Percentiles rank a stretch among this genome's conserved stretches.
These are phyloP conservation scores for Cyrtonyx montezumae DNA, from an alignment of 2,113 vertebrate species.

Conservation along the genomic window DNA sequence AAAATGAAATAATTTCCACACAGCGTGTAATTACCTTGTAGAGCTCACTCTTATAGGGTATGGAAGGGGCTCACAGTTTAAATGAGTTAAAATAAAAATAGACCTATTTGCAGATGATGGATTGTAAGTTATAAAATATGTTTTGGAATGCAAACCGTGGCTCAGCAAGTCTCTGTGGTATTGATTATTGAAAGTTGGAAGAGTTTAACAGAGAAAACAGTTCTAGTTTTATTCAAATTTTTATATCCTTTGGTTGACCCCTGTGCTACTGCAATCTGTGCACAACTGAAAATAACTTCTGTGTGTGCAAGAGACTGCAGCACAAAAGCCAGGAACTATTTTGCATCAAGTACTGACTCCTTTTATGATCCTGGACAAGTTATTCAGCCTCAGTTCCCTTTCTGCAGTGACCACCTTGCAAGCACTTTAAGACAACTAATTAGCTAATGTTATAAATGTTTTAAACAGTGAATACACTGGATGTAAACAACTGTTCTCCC, in stretches of 20 bases:
- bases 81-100: not conserved
- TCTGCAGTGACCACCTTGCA: not conserved
- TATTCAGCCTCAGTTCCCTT: not conserved
- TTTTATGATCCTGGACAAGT: not conserved
- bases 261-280: not conserved
- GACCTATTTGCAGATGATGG: not conserved
- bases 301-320: not conserved
- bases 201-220: not conserved
- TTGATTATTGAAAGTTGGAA: not conserved
- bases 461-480: not conserved
- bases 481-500: not conserved
- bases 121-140: not conserved
- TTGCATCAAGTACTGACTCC: not conserved
- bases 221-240: not conserved
- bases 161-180: not conserved
- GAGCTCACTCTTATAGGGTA: not conserved
- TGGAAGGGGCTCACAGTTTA: not conserved
- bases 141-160: not conserved
- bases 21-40: not conserved
- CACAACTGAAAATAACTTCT: conserved; percentile 5
- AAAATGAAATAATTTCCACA: not conserved
- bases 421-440: not conserved
- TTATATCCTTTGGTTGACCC: not conserved
- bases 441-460: not conserved
- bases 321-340: not conserved